Evolutionary conservation across 1,140 invertebrate genomes (phyloP).

Genomic region (Camponotus pennsylvanicus): DNA sequence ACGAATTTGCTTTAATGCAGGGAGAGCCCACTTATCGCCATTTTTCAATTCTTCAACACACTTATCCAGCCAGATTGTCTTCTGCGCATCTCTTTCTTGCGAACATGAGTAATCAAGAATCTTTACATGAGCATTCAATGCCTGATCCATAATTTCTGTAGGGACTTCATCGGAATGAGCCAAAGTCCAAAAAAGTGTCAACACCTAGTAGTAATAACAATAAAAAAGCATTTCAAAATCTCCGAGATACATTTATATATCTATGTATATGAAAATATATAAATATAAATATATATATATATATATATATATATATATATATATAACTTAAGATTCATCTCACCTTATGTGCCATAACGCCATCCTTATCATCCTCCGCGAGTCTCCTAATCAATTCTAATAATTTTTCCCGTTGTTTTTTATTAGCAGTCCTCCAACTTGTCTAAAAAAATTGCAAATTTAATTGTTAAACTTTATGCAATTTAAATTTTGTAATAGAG

Average conservation of each 20-base stretch:
- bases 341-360: constrained; percentile 99
- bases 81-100: constrained; percentile 97
- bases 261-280: background rate
- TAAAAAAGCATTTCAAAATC: constrained; percentile 1
- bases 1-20: constrained; percentile 97
- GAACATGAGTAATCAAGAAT: constrained; percentile 99
- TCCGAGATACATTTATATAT: background rate
- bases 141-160: constrained; percentile 99
- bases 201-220: constrained; percentile 88
- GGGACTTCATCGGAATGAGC: constrained; percentile 98
- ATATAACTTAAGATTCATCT: constrained; percentile 26
- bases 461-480: constrained; percentile 4
- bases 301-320: background rate
- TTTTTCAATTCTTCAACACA: constrained; percentile 98
- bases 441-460: constrained; percentile 86
- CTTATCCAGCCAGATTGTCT: constrained; percentile 97
- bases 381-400: constrained; percentile 97
- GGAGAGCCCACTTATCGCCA: constrained; percentile 96
- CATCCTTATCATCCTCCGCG: constrained; percentile 99
- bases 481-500: background rate
- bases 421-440: constrained; percentile 98
- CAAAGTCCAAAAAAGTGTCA: constrained; percentile 98
- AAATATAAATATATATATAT: background rate
- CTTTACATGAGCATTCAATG: constrained; percentile 97
- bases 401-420: constrained; percentile 98